A percentile compares a stretch with the other conserved stretches of the same genome.
phyloP scores from a whole-genome alignment of 2,113 vertebrate species.

The Chroicocephalus ridibundus region DNA sequence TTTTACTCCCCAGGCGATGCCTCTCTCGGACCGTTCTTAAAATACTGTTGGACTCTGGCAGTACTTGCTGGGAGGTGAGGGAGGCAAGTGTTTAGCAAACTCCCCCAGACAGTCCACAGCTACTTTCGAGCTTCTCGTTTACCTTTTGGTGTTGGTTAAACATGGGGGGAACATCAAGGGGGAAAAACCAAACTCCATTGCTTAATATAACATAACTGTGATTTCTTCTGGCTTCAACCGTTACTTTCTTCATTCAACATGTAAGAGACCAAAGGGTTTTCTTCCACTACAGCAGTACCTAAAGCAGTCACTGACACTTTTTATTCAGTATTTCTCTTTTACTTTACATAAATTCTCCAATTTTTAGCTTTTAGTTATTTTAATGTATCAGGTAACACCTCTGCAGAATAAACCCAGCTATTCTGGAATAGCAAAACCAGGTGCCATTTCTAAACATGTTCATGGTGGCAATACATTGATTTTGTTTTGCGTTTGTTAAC shows the following conservation, averaged over 20 bases:
- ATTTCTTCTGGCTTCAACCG: neutral
- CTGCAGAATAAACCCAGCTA: neutral
- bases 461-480: accelerated
- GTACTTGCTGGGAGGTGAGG: accelerated
- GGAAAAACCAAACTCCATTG: accelerated
- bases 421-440: neutral
- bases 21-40: neutral
- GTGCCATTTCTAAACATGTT: accelerated
- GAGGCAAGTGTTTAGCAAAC: neutral
- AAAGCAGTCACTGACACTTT: neutral
- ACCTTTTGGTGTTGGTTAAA: neutral
- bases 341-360: accelerated
- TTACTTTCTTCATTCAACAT: neutral
- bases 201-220: neutral
- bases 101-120: accelerated
- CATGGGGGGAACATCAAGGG: too few relatives aligned
- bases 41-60: neutral
- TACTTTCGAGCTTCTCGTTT: neutral
- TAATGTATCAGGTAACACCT: neutral
- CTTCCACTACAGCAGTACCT: neutral
- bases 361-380: neutral
- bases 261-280: accelerated
- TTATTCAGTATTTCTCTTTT: neutral
- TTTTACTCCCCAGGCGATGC: neutral
- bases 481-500: neutral